A percentile compares a stretch with the other conserved stretches of the same genome.
Conservation (phyloP, 2,113 vertebrate genomes). For the Percina caprodes region DNA sequence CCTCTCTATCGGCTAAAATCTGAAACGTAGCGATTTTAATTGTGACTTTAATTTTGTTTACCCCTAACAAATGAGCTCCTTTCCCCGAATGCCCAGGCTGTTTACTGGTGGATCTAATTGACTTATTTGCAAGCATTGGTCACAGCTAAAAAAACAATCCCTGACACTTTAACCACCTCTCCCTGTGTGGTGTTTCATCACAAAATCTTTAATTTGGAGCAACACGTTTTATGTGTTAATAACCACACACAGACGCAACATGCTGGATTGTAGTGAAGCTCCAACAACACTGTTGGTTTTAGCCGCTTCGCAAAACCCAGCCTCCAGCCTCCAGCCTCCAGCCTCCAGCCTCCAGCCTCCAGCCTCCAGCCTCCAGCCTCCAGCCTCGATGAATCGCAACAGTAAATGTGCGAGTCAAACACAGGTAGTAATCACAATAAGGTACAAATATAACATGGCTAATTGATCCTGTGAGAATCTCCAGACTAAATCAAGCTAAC, state of each 20-base stretch:
- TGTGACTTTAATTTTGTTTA: not conserved
- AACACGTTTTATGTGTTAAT: not conserved
- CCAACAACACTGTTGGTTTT: not conserved
- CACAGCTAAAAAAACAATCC: not conserved
- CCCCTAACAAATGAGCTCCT: not conserved
- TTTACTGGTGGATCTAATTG: not conserved
- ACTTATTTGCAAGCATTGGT: not conserved
- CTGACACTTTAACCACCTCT: too few species aligned
- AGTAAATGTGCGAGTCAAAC: not conserved
- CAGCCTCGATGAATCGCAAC: conserved; percentile 13
- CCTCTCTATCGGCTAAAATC: not conserved
- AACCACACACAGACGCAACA: not conserved
- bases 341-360: too few species aligned
- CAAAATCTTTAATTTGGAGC: not conserved
- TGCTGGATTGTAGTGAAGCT: not conserved
- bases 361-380: too few species aligned
- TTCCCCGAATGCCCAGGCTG: not conserved
- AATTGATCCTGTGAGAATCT: conserved; percentile 4
- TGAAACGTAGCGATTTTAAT: not conserved
- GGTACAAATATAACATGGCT: not conserved
- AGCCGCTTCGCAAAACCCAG: not conserved
- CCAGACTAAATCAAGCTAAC: conserved; percentile 3
- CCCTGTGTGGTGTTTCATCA: too few species aligned
- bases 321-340: too few species aligned
- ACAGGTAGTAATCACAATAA: not conserved